Evolutionary conservation across 2,797 vertebrate species (phyloP), one percentile per base, ranked within the genome.

Genomic region (Arrhamphus sclerolepis): DNA sequence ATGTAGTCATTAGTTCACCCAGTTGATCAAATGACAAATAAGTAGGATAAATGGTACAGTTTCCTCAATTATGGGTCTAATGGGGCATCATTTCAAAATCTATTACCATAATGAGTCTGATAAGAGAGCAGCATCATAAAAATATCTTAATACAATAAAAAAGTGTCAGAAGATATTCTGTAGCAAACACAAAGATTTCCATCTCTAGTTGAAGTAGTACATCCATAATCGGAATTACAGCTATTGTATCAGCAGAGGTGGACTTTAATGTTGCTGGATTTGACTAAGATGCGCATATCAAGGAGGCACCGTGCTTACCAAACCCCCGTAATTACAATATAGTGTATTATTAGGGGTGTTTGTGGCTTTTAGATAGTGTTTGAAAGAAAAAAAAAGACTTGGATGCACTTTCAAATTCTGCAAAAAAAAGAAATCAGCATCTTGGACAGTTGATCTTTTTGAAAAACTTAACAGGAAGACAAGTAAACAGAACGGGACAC

Each of bases 51-150:
- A 58, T 18, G 7, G 16, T 6, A 34, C 18, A 29, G 28, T 28
- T 47, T 43, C 11, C 38, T 60, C 65, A 55, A 72, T 66, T 43
- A 52, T 13, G 6, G 41, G 48, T 29, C 49, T 76, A 83, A 81
- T 78, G 80, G 65, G 61, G 18, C 46, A 62, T n/a, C 10, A 38
- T 79, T 84, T 81, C 42, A 24, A 72, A 67, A 75, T 56, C 6
- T 29, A 46, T 61, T 56, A n/a, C 20, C 46, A 57, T 62, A 70
- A 75, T 58, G 51, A 50, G 46, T 44, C 16, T 17, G 48, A 56
- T 21, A 51, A 34, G 17, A 75, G 46, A 62, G 31, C 14, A 21
- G 28, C 38, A 24, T 47, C 54, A 44, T 18, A 62, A 75, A 31
- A 11, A 20, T 41, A 18, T 47, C 40, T 26, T 63, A 17, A 42